Base-by-base conservation (phyloP, 2,113 vertebrate genomes). In the Colossoma macropomum region DNA sequence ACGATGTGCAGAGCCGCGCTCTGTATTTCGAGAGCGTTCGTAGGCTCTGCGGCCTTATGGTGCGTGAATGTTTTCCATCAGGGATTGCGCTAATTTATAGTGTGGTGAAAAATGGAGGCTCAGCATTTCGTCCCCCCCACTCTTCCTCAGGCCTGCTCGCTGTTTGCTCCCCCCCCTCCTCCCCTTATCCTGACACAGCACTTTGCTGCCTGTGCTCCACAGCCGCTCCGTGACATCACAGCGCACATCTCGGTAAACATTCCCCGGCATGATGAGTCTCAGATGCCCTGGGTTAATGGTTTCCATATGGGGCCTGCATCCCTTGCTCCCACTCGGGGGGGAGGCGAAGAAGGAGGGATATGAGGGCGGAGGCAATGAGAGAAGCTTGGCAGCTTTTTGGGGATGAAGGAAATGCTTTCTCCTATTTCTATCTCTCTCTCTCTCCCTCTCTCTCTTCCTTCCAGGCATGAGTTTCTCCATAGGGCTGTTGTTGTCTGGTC, bases 181-280 rank as follows among this genome's bases (percentile, higher is more conserved):
- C 25, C 19, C 59, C 70, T 48, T 23, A 11, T 79, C 70, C 66
- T 82, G 83, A 85, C 79, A 83, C 86, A 87, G 83, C 83, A 85
- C 59, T 83, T 83, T 59, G 59, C 72, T 28, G 78, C 66, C 72
- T 80, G 70, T 79, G 75, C 75, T 86, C 75, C 41, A 30, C 70
- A 86, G 84, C 84, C 69, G 50, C 60, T 79, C 80, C n/a, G 75
- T 86, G 85, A 86, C 85, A 86, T 86, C 85, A 86, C 85, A 86
- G 85, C 70, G 59, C 71, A 79, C 80, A 86, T 86, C 85, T 86
- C 75, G 28, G 77, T 86, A 86, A 86, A 86, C 85, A 86, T 86
- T 86, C 80, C 85, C 76, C 54, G 23, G 62, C 41, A 75, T 62
- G 85, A 86, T 86, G 80, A 86, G 85, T 86, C 76, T 86, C 85